Conservation (phyloP, 1,140 invertebrate genomes). For the Muscidifurax raptorellus region DNA sequence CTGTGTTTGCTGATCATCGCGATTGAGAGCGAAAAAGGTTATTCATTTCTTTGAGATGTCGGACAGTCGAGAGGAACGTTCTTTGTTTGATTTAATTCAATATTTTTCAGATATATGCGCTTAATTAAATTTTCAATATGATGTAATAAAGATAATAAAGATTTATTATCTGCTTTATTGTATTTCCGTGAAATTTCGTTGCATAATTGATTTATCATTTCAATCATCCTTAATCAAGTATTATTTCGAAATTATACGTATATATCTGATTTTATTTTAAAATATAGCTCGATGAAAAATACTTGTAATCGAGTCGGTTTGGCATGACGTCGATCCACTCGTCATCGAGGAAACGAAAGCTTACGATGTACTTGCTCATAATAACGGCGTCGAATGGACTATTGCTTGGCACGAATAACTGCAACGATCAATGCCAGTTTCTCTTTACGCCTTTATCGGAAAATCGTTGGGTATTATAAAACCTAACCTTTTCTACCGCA, state of each 20-base stretch:
- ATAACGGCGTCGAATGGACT: constrained; percentile 59
- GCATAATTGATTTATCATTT: too few species aligned
- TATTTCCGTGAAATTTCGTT: too few species aligned
- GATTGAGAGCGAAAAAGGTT: neutral
- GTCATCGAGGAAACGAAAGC: constrained; percentile 64
- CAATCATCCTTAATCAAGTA: too few species aligned
- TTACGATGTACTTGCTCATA: constrained; percentile 63
- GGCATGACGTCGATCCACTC: constrained; percentile 63
- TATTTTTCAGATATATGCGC: neutral
- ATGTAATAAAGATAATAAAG: too few species aligned
- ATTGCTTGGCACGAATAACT: constrained; percentile 63
- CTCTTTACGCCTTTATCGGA: neutral
- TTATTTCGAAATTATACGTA: too few species aligned
- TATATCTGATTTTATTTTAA: too few species aligned
- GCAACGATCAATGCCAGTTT: neutral
- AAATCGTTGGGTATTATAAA: neutral
- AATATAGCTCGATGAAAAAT: neutral
- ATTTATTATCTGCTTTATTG: too few species aligned
- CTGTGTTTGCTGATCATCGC: too few species aligned
- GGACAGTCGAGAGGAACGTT: neutral
- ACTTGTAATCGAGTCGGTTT: constrained; percentile 58
- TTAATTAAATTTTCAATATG: too few species aligned
- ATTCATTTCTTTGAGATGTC: neutral
- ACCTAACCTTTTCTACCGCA: constrained; percentile 62
- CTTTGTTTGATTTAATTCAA: neutral